These are phyloP conservation scores for Cygnus atratus DNA, from an alignment of 2,113 vertebrate genomes.

Conservation along the genomic window DNA sequence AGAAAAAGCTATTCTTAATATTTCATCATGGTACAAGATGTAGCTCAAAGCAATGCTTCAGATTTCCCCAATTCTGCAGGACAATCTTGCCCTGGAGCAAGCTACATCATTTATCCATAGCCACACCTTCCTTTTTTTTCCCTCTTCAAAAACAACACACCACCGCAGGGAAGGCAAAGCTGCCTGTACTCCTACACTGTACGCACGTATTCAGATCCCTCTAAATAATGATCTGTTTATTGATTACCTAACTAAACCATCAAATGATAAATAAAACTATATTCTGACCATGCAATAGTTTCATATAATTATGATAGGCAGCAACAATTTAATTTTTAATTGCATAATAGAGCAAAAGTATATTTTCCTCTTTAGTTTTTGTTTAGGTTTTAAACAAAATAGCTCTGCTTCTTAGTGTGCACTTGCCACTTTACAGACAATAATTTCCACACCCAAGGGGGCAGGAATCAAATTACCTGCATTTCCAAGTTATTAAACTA, in stretches of 20 bases:
- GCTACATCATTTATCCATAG: conserved; percentile 61
- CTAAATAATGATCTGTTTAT: background rate
- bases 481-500: background rate
- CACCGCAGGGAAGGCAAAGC: conserved; percentile 48
- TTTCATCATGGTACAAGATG: conserved; percentile 67
- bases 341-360: background rate
- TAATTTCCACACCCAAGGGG: background rate
- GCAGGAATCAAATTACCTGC: background rate
- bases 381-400: conserved; percentile 11
- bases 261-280: background rate
- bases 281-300: conserved; percentile 20
- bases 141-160: conserved; percentile 24
- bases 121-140: conserved; percentile 46
- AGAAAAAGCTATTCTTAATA: conserved; percentile 24
- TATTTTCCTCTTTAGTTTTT: background rate
- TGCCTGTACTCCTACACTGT: background rate
- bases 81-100: conserved; percentile 76
- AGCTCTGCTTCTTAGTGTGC: background rate
- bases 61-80: conserved; percentile 73
- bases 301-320: conserved; percentile 45
- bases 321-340: conserved; percentile 2
- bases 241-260: background rate
- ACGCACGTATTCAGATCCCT: background rate
- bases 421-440: conserved; percentile 14
- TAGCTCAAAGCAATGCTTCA: conserved; percentile 78